A percentile compares a stretch with the other conserved stretches of the same genome.
Evolutionary conservation across 2,113 vertebrate genomes (phyloP).

Genomic region (Nannobrachium achirus): DNA sequence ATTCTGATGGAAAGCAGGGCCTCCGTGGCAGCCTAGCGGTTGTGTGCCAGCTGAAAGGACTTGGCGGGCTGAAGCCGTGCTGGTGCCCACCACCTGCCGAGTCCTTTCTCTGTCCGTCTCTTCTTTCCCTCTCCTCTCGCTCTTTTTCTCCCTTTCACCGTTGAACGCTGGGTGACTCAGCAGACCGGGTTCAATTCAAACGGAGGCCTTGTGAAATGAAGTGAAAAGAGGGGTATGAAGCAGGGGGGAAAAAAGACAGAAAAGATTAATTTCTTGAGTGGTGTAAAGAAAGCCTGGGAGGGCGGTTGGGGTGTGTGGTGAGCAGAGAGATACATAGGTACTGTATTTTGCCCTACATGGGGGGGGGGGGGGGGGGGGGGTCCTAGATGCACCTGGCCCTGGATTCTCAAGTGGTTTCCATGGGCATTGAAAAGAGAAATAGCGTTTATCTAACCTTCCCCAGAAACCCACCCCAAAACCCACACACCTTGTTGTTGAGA

Average conservation of each 20-base stretch:
- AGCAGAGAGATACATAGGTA: constrained; percentile 51
- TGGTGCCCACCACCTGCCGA: constrained; percentile 80
- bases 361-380: constrained; percentile 1
- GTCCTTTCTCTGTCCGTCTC: constrained; percentile 70
- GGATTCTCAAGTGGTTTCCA: constrained; percentile 37
- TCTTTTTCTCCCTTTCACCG: constrained; percentile 70
- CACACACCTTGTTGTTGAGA: not conserved
- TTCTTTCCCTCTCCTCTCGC: constrained; percentile 32
- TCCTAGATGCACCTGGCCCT: constrained; percentile 54
- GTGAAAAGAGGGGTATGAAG: constrained; percentile 38
- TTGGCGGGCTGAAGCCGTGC: constrained; percentile 64
- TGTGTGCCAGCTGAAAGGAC: constrained; percentile 81
- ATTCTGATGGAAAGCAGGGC: constrained; percentile 81
- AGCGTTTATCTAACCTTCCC: constrained; percentile 5
- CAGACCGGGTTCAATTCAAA: constrained; percentile 67
- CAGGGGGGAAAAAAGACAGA: constrained; percentile 52
- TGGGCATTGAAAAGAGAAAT: constrained; percentile 3
- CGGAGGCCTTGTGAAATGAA: constrained; percentile 57
- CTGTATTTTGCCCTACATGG: constrained; percentile 55
- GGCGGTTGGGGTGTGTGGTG: not conserved
- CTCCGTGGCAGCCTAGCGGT: constrained; percentile 74
- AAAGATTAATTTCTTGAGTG: constrained; percentile 69
- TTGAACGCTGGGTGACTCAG: constrained; percentile 69
- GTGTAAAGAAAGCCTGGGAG: constrained; percentile 38
- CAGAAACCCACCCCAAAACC: not conserved